Percentiles rank a stretch among this genome's conserved stretches.
Conservation (phyloP, 2,888 invertebrate genomes). For the Thysanoteuthis rhombus region DNA sequence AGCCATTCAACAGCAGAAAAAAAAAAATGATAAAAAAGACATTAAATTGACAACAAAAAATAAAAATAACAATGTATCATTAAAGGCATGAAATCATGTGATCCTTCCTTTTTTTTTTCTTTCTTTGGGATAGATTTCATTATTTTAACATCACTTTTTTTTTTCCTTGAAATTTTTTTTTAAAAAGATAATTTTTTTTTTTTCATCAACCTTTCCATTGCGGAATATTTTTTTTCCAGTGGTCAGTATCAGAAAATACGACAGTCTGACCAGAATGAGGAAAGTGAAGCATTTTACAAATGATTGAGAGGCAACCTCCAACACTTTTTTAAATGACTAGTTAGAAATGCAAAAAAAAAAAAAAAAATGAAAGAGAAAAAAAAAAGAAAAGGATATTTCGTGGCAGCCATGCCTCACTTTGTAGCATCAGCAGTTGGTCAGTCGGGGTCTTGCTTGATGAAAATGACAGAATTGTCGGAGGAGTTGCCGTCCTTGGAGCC, state of each 20-base stretch:
- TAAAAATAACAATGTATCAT: not conserved
- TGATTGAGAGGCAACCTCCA: not conserved
- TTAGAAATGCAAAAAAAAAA: not conserved
- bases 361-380: not conserved
- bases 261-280: not conserved
- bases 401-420: not conserved
- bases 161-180: not conserved
- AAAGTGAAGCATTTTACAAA: not conserved
- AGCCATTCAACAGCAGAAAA: not conserved
- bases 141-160: not conserved
- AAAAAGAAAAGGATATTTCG: not conserved
- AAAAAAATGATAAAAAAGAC: not conserved
- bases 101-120: not conserved
- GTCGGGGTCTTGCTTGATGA: conserved; percentile 31
- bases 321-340: not conserved
- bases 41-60: not conserved
- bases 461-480: conserved; percentile 21
- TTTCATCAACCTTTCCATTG: too few relatives aligned
- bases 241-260: not conserved
- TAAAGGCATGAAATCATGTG: not conserved
- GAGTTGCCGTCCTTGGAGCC: not conserved
- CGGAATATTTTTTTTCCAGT: not conserved
- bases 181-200: not conserved
- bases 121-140: not conserved
- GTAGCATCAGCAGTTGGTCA: conserved; percentile 13